Conservation (phyloP, 2,888 invertebrate species). For the Malthinus seriepunctatus region DNA sequence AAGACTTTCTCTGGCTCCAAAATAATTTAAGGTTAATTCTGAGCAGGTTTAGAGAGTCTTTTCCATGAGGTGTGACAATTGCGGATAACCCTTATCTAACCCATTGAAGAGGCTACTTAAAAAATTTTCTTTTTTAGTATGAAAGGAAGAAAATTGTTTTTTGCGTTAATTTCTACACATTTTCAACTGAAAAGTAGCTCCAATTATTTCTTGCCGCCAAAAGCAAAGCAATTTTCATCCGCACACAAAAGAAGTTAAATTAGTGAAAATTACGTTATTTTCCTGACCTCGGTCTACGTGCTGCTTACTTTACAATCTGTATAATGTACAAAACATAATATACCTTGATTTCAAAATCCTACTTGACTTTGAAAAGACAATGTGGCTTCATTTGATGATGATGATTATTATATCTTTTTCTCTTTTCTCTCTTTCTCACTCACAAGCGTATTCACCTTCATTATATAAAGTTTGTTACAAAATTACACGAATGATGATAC, state of each 20-base stretch:
- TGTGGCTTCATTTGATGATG: constrained; percentile 19
- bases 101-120: too few relatives aligned
- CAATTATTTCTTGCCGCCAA: not conserved
- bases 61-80: too few relatives aligned
- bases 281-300: constrained; percentile 35
- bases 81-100: too few relatives aligned
- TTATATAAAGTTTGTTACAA: constrained; percentile 18
- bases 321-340: constrained; percentile 24
- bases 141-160: too few relatives aligned
- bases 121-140: too few relatives aligned
- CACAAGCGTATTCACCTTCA: constrained; percentile 23
- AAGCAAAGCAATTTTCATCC: constrained; percentile 19
- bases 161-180: too few relatives aligned
- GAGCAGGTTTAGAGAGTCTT: too few relatives aligned
- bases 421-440: too few relatives aligned
- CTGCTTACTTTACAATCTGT: not conserved
- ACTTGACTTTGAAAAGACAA: constrained; percentile 30
- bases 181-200: too few relatives aligned
- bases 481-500: constrained; percentile 2
- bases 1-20: too few relatives aligned
- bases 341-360: constrained; percentile 28
- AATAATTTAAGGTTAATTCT: too few relatives aligned
- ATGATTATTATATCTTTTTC: not conserved
- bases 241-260: constrained; percentile 10
- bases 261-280: constrained; percentile 33